Evolutionary conservation across 2,888 invertebrate species (phyloP), one percentile per base, ranked within the genome.

Genomic region (Xanthia icteritia): DNA sequence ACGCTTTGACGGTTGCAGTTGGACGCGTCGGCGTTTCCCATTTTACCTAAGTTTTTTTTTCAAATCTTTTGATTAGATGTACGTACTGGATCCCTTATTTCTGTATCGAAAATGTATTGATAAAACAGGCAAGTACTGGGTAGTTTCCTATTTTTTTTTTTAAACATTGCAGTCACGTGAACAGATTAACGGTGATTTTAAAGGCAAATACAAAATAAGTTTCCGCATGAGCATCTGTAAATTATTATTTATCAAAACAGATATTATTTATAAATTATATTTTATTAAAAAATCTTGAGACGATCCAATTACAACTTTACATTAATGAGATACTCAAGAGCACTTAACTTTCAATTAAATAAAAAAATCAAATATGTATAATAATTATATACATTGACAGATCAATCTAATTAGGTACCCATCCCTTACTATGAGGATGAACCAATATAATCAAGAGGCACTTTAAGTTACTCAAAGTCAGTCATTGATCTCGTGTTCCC

Each of bases 361-460:
- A 63, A 68, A 80, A 80, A 84, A 61, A n/a, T 6, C 36, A 9
- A 72, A 73, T 42, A 60, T n/a, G n/a, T 31, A 31, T 31, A 31
- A 2, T 31, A 2, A 31, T 31, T 79, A 54, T 72, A 63, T 73
- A 74, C 71, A 58, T 84, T 84, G 69, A 61, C n/a, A 27, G 60
- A 54, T 79, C 75, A 71, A 48, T 58, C 61, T 76, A 73, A 84
- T 84, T 83, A 79, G 20, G 23, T 58, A 13, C n/a, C 8, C 23
- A 39, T 69, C 79, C 36, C 56, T 71, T 51, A 60, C 56, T 64
- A 65, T 0, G 61, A 71, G 36, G 27, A 45, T 67, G 31, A 31
- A 67, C 76, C 39, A 71, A 80, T 69, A 72, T 84, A 84, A 77
- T 74, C 61, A 73, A 77, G 69, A 31, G 65, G 23, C 56, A 58